Base-by-base conservation (phyloP, 2,113 vertebrate species). In the Lepisosteus oculatus region DNA sequence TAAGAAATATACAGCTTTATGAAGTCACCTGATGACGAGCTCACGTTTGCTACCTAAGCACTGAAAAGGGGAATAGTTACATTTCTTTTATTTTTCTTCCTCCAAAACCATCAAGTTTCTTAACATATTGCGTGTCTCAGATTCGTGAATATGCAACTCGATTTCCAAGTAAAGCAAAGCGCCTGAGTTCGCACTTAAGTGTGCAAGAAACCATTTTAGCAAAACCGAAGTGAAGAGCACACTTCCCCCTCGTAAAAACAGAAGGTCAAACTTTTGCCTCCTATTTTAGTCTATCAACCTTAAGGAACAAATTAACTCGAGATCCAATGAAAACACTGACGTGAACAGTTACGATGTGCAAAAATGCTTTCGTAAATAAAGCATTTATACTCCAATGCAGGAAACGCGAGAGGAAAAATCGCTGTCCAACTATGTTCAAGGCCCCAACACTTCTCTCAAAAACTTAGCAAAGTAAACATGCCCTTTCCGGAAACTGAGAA, bases 301-400 rank as follows among this genome's bases (percentile, higher is more conserved):
- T 29, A 76, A 85, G 86, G 85, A 85, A 86, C 4, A n/a, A 59
- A n/a, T 80, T 76, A 80, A 78, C 76, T 76, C 79, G 76, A 79
- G 80, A 81, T 75, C 78, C 80, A 42, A 75, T 73, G 70, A 72
- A 77, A 73, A 68, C 74, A 81, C 76, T 74, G 72, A 78, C 80
- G 76, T 68, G 70, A 3, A 42, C 72, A 29, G 15, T 44, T 68
- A 72, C 73, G 14, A 68, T 67, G 59, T 67, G 4, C 71, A 43
- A 70, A 51, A 61, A 3, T 68, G 17, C 57, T 15, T 55, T 65
- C 8, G 14, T 3, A 29, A 29, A 7, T 14, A 9, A 45, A 59
- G 29, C 57, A 3, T 70, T 68, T 72, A 0, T 57, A 51, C 56
- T 54, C 45, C 54, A 59, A 15, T 7, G n/a, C 4, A 67, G 12